phyloP scores from a whole-genome alignment of 2,888 invertebrate genomes.

The Zelleria hepariella region DNA sequence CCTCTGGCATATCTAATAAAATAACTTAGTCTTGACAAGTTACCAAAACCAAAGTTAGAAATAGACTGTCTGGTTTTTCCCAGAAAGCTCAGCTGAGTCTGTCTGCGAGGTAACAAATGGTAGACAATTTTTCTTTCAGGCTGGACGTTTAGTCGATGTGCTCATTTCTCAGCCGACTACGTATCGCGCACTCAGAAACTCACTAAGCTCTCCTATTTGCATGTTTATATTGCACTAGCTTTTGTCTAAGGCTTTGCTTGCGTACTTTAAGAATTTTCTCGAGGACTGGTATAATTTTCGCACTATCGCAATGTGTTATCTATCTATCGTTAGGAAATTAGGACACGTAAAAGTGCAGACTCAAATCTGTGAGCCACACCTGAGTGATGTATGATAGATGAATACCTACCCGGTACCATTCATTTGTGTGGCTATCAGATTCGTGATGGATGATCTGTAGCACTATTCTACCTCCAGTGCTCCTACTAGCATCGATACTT shows the following conservation, averaged over 20 bases:
- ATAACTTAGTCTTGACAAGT: not conserved
- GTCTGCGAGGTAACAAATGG: not conserved
- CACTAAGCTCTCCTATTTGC: not conserved
- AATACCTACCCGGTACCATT: not conserved
- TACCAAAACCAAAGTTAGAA: not conserved
- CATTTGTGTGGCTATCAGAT: not conserved
- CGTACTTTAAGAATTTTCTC: no score
- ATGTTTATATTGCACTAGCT: not conserved
- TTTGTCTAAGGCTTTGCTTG: no score
- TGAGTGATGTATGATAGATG: not conserved
- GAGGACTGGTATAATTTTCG: no score
- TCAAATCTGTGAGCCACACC: not conserved
- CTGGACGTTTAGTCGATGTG: constrained; percentile 13
- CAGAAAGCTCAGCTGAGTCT: not conserved
- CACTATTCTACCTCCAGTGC: not conserved
- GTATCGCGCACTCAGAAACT: constrained; percentile 22
- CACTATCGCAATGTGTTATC: no score
- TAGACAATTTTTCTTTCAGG: constrained; percentile 20
- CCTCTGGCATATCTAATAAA: no score
- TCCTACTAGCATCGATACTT: no score
- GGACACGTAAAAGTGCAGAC: no score
- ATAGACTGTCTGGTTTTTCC: not conserved
- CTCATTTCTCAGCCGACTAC: constrained; percentile 43
- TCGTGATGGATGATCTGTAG: not conserved
- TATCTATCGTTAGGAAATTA: no score